Conservation (phyloP, 1,140 invertebrate genomes). For the Drosophila erecta region DNA sequence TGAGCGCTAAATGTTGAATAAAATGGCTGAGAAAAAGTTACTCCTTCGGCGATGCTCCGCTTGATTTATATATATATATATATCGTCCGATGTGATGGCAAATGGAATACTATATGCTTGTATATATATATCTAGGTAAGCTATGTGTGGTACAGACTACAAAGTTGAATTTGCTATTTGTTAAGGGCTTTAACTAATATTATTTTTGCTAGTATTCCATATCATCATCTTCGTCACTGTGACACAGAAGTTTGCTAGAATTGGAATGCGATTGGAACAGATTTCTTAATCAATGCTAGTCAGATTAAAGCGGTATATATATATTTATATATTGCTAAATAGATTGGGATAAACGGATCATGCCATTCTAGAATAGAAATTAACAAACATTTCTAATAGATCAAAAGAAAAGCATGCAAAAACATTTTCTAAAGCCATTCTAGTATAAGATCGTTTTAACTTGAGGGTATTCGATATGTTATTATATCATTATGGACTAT, state of each 20-base stretch:
- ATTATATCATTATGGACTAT: constrained; percentile 1
- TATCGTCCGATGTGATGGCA: constrained; percentile 47
- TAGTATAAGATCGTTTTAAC: constrained; percentile 14
- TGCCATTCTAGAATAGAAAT: constrained; percentile 32
- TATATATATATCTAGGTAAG: constrained; percentile 66
- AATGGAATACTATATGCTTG: constrained; percentile 53
- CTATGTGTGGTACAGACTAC: constrained; percentile 71
- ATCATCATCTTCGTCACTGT: constrained; percentile 84
- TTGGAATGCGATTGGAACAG: constrained; percentile 58
- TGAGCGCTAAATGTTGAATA: constrained; percentile 46
- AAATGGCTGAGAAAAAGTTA: constrained; percentile 46
- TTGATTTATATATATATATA: constrained; percentile 44
- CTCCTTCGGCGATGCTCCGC: constrained; percentile 64
- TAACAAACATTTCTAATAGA: constrained; percentile 9
- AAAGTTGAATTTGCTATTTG: constrained; percentile 67
- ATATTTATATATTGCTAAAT: constrained; percentile 11
- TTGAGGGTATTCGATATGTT: constrained; percentile 36
- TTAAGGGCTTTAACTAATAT: constrained; percentile 61
- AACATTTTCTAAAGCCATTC: constrained; percentile 28
- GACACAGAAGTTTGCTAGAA: constrained; percentile 85
- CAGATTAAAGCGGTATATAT: constrained; percentile 40
- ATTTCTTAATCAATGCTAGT: constrained; percentile 57
- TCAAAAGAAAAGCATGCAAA: constrained; percentile 33
- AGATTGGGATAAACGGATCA: constrained; percentile 37
- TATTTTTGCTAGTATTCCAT: constrained; percentile 84